Evolutionary conservation across 1,140 invertebrate genomes (phyloP), one percentile per base, ranked within the genome.

Genomic region (Zaprionus lachaisei): DNA sequence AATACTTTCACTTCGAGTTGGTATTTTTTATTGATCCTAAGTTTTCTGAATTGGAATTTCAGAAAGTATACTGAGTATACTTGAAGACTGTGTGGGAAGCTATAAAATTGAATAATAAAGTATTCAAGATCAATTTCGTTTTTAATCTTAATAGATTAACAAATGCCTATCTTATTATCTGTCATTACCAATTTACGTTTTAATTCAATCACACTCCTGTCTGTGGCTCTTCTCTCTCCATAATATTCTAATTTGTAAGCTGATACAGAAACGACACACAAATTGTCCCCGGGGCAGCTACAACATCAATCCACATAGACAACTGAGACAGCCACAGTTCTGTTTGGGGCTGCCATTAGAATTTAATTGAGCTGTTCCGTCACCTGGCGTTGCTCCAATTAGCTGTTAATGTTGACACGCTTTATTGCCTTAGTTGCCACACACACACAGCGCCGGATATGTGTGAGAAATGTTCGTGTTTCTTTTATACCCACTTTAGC

Each of bases 381-480:
- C 44, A 34, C 7, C 41, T 17, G 41, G 41, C 58, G 11, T 17
- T 70, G 72, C 5, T 31, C 60, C 63, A 77, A 66, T 72, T 77
- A 63, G 56, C 69, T 67, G 63, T 67, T 77, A 77, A 77, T 75
- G 72, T 47, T 60, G 47, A 64, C 41, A 47, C 55, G 65, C 61
- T 77, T 77, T 61, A 72, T 77, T 28, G 62, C 69, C 26, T 22
- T 11, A 28, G 68, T 54, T 47, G n/a, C 41, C 41, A 47, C 41
- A 44, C 15, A 6, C 31, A 34, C 31, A 34, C 2, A 34, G 41
- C 41, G n/a, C 41, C 68, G 73, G 73, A 76, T 66, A 65, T 72
- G 56, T 65, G 17, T 34, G 66, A 58, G 17, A 47, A 9, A 17
- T 55, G 47, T 56, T 56, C 54, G 54, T 56, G 15, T 56, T 55